phyloP scores from a whole-genome alignment of 2,888 invertebrate genomes.

The Drosophila antonietae region DNA sequence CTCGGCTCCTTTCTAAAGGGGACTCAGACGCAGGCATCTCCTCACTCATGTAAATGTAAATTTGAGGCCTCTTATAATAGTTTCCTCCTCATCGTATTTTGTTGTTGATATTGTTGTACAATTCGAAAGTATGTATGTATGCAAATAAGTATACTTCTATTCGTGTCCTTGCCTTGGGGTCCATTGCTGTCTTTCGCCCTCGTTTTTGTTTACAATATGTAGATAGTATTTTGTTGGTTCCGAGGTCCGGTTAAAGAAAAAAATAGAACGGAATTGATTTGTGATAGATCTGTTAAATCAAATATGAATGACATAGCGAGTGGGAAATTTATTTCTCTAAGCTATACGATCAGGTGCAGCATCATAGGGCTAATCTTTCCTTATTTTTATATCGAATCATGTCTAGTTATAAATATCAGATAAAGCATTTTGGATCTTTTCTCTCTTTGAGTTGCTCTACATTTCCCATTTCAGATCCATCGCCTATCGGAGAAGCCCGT shows the following conservation, averaged over 20 bases:
- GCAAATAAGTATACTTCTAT: conserved; percentile 38
- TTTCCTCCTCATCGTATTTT: conserved; percentile 4
- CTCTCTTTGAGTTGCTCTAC: neutral
- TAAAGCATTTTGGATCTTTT: too few species aligned
- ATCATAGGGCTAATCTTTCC: too few species aligned
- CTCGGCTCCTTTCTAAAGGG: conserved; percentile 27
- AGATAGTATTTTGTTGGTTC: conserved; percentile 49
- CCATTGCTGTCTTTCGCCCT: conserved; percentile 7
- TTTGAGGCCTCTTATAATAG: conserved; percentile 46
- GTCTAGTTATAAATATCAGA: too few species aligned
- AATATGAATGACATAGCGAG: too few species aligned
- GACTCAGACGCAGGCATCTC: conserved; percentile 21
- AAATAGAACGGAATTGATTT: neutral
- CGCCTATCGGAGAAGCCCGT: conserved; percentile 89
- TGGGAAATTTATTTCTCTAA: neutral
- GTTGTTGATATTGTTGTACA: conserved; percentile 18
- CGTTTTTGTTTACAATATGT: conserved; percentile 50
- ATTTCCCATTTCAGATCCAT: conserved; percentile 70
- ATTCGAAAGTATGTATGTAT: conserved; percentile 34
- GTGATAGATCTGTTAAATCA: neutral
- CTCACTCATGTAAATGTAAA: conserved; percentile 44
- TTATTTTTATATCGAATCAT: too few species aligned
- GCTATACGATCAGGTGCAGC: too few species aligned
- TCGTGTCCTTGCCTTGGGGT: neutral
- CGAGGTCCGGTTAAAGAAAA: conserved; percentile 28